These are phyloP conservation scores for Alligator mississippiensis DNA, from an alignment of 2,113 vertebrate species.

Conservation along the genomic window DNA sequence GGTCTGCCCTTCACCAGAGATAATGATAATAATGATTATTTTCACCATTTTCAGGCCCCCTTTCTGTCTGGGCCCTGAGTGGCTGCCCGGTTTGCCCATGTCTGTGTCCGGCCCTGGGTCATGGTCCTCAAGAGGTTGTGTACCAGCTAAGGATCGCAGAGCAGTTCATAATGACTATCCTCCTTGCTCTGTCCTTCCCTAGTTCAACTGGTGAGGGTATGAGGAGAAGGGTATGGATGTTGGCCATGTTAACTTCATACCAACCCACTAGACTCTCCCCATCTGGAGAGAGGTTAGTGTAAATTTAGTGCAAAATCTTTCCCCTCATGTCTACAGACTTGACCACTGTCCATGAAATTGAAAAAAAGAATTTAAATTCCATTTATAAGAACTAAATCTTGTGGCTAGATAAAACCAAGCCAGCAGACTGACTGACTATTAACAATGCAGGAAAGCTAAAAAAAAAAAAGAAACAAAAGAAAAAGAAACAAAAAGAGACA, in stretches of 20 bases:
- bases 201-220: background rate
- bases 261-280: background rate
- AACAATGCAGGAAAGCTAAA: background rate
- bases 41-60: too few species aligned
- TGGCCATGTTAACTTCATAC: background rate
- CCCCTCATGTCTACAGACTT: background rate
- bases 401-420: slow-evolving; percentile 47
- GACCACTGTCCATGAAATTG: background rate
- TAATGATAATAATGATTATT: too few species aligned
- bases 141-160: background rate
- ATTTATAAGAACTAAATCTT: slow-evolving; percentile 36
- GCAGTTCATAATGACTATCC: background rate
- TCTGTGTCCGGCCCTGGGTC: too few species aligned
- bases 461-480: slow-evolving; percentile 49
- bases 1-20: too few species aligned
- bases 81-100: too few species aligned
- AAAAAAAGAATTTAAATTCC: background rate
- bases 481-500: slow-evolving; percentile 52
- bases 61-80: too few species aligned
- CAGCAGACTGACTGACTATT: slow-evolving; percentile 47
- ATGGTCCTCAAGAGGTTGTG: background rate
- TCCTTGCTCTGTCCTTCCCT: background rate
- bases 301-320: background rate
- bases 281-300: background rate
- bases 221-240: background rate